Evolutionary conservation across 2,888 invertebrate species (phyloP), one percentile per base, ranked within the genome.

Genomic region (Napeogenes sylphis): DNA sequence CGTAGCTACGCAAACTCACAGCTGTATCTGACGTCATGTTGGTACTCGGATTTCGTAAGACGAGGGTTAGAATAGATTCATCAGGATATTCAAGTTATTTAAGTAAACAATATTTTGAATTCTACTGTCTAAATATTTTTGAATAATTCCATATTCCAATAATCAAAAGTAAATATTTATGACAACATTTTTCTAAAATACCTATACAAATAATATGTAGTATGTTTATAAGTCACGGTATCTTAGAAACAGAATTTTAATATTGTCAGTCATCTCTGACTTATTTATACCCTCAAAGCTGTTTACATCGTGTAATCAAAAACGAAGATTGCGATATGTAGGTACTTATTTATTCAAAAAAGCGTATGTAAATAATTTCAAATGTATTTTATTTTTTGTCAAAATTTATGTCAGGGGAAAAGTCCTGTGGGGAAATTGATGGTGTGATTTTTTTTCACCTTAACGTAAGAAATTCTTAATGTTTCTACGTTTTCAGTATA

Each of bases 321-420:
- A 71, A 64, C 65, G 71, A 67, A 66, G 70, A 68, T 68, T 69
- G 65, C 62, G 64, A 63, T 65, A 70, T 69, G 68, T 68, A 67
- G 68, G 66, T 58, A 59, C 62, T 62, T 68, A 69, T 70, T 71
- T 71, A 67, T 68, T 69, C 66, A 65, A 66, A 68, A 71, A 70
- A 73, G 69, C 71, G 69, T 68, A 68, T 70, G 70, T 69, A 72
- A 73, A 73, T 67, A 73, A 66, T 67, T 66, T 67, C 58, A 56
- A 66, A 68, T 65, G 63, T 70, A 69, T 64, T 68, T 67, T 67
- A 63, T 68, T 69, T 67, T 64, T 56, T 67, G 62, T 66, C 63
- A 54, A 64, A 70, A 71, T 71, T 72, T 71, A 71, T 69, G 65
- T 68, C 64, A 62, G 61, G 59, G n/a, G 61, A 65, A 68, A 68